phyloP scores from a whole-genome alignment of 2,113 vertebrate species.

The Pimephales promelas region DNA sequence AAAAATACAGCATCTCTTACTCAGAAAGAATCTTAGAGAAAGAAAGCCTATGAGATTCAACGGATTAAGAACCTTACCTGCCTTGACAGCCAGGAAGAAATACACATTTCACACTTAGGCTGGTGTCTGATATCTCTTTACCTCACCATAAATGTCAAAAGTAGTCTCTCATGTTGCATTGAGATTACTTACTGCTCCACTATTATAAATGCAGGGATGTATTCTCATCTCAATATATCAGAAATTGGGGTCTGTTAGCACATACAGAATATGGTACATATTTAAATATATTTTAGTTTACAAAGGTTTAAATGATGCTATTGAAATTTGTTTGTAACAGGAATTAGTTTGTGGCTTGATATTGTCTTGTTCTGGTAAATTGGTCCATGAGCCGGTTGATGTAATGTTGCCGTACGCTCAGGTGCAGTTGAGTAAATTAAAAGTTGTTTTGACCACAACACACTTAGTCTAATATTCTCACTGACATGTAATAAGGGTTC shows the following conservation, averaged over 20 bases:
- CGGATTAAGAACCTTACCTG: constrained; percentile 45
- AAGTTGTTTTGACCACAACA: constrained; percentile 13
- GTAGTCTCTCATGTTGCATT: too few species aligned
- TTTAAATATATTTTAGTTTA: constrained; percentile 41
- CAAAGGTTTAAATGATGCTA: constrained; percentile 45
- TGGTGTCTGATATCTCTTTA: constrained; percentile 47
- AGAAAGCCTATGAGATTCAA: constrained; percentile 48
- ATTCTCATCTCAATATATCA: constrained; percentile 22
- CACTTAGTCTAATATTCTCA: constrained; percentile 6
- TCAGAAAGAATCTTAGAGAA: constrained; percentile 53
- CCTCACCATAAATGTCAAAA: constrained; percentile 62
- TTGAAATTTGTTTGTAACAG: constrained; percentile 45
- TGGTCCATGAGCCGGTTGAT: constrained; percentile 56
- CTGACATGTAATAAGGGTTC: constrained; percentile 8
- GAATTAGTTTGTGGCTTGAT: constrained; percentile 46
- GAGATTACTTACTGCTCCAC: too few species aligned
- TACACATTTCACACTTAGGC: constrained; percentile 54
- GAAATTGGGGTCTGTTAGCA: background rate
- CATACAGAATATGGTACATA: background rate
- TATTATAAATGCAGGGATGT: too few species aligned
- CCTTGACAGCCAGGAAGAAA: constrained; percentile 53
- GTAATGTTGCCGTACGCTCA: constrained; percentile 28
- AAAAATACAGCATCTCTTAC: constrained; percentile 22
- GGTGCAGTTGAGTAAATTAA: constrained; percentile 27
- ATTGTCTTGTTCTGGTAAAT: constrained; percentile 57